These are phyloP conservation scores for Nezara viridula DNA, from an alignment of 2,888 invertebrate species.

Conservation along the genomic window DNA sequence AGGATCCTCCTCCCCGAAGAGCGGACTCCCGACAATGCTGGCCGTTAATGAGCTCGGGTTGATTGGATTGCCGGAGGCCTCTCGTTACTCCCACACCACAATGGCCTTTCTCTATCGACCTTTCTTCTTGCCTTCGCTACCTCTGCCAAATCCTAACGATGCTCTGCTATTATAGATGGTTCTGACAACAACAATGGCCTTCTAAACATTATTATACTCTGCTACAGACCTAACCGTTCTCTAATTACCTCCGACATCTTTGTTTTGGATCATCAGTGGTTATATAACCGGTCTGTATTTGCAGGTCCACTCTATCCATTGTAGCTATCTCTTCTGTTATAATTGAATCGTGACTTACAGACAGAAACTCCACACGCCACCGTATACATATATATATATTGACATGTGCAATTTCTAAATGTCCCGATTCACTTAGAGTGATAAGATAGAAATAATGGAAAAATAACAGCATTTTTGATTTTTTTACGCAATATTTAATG, in stretches of 20 bases:
- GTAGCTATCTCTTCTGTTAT: background rate
- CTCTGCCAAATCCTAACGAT: slow-evolving; percentile 15
- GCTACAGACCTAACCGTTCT: background rate
- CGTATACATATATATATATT: too few relatives aligned
- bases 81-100: slow-evolving; percentile 41
- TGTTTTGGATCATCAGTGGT: background rate
- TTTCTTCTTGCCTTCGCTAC: background rate
- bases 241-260: slow-evolving; percentile 9
- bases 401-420: too few relatives aligned
- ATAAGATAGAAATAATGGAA: too few relatives aligned
- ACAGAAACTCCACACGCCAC: too few relatives aligned
- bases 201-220: slow-evolving; percentile 2
- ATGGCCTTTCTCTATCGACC: slow-evolving; percentile 9
- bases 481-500: too few relatives aligned
- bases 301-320: background rate
- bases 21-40: background rate
- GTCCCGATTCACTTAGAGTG: too few relatives aligned
- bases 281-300: background rate
- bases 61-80: slow-evolving; percentile 22
- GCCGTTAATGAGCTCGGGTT: slow-evolving; percentile 38
- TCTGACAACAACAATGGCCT: background rate
- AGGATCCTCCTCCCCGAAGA: background rate
- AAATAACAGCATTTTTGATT: too few relatives aligned
- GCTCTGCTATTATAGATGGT: slow-evolving; percentile 24
- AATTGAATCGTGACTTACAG: too few relatives aligned